phyloP scores from a whole-genome alignment of 2,797 vertebrate genomes.

The Oreochromis mossambicus region DNA sequence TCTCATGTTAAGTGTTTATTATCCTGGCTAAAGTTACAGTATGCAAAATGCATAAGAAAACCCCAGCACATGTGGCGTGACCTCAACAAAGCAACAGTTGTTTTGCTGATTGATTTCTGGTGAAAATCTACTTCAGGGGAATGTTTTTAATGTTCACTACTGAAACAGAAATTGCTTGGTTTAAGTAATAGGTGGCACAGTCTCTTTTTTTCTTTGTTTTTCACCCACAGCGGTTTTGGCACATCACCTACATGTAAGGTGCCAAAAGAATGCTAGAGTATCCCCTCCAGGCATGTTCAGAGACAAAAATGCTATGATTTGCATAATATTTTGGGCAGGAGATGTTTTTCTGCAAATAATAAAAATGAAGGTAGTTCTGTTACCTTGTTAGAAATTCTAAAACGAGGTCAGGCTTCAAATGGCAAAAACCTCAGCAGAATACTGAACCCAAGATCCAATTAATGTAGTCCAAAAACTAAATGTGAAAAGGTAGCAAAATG shows the following conservation, averaged over 20 bases:
- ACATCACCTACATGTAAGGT: background rate
- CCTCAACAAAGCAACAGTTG: background rate
- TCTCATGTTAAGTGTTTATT: background rate
- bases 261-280: background rate
- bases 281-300: background rate
- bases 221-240: background rate
- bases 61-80: background rate
- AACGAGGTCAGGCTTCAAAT: background rate
- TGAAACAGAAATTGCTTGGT: background rate
- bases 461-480: background rate
- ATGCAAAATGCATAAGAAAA: background rate
- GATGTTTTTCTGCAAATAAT: background rate
- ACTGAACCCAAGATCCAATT: background rate
- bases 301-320: background rate
- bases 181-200: background rate
- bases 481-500: background rate
- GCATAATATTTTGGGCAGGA: background rate
- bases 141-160: background rate
- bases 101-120: background rate
- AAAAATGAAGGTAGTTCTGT: background rate
- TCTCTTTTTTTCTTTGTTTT: background rate
- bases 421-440: background rate
- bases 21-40: background rate
- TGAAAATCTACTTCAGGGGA: background rate
- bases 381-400: background rate